Conservation (phyloP, 2,113 vertebrate species). For the Boulengeromyrus knoepffleri region DNA sequence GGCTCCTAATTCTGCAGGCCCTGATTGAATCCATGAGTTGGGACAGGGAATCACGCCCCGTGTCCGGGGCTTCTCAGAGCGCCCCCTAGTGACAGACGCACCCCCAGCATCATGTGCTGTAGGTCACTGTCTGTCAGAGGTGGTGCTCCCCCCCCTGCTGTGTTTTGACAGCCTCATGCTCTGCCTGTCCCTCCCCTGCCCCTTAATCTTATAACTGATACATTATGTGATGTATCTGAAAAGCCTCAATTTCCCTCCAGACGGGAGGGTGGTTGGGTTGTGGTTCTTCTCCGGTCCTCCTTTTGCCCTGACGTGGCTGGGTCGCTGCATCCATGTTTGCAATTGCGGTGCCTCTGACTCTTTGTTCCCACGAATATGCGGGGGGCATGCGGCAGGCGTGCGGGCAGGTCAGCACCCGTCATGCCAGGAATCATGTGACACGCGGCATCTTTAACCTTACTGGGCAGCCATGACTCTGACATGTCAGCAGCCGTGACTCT, state of each 20-base stretch:
- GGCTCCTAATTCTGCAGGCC: constrained; percentile 41
- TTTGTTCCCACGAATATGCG: neutral
- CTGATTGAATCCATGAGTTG: constrained; percentile 44
- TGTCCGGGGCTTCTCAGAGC: constrained; percentile 27
- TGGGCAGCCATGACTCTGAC: neutral
- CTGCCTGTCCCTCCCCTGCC: neutral
- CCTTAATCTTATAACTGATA: neutral
- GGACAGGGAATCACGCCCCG: constrained; percentile 34
- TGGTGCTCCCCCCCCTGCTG: neutral
- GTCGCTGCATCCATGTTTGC: neutral
- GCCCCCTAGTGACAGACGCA: neutral
- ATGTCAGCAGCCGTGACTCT: too few species aligned
- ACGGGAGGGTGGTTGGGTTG: neutral
- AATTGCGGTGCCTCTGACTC: neutral
- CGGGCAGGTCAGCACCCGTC: neutral
- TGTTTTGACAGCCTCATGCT: neutral
- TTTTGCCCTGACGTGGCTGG: neutral
- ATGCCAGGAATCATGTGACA: neutral
- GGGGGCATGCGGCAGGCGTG: neutral
- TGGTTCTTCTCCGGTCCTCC: neutral
- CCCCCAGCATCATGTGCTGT: neutral
- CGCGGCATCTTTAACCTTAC: neutral
- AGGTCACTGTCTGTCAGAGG: neutral
- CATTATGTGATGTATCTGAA: neutral
- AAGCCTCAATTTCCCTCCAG: neutral